Evolutionary conservation across 1,140 invertebrate species (phyloP), one percentile per base, ranked within the genome.

Genomic region (Sitodiplosis mosellana): DNA sequence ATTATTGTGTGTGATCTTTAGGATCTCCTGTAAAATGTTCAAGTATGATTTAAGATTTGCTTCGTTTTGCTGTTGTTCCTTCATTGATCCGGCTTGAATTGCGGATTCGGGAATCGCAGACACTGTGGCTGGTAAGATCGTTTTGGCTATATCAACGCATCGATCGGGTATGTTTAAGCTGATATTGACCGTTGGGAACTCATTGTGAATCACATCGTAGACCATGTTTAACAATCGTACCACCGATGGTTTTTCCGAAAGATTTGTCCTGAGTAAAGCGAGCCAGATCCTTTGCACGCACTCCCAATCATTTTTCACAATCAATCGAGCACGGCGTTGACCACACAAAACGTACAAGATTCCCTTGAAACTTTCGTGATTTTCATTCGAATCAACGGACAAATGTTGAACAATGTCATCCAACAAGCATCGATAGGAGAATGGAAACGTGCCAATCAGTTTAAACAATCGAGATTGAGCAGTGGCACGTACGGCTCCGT

Each of bases 211-310:
- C 0, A 51, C 58, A 7, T 75, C 69, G 7, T 67, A 56, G 22
- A 81, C 57, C 10, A 53, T 60, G 48, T 87, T 81, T 46, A 90
- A 75, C 33, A 92, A 61, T 49, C 68, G 71, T 40, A 87, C 77
- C 33, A 90, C 78, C 10, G 81, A 86, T 2, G 76, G 73, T 60
- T 89, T 87, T 56, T 90, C 86, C 0, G 81, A 85, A 46, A 83
- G 78, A 51, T 78, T 73, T 2, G 82, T 76, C 52, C 73, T 59
- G 0, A 86, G 68, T 5, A 89, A 51, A 2, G 76, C 77, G 2
- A 85, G 80, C 86, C 87, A 91, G 5, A 89, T 57, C 19, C 70
- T 60, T 18, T 64, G 59, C 2, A 90, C 66, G 3, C 79, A 68
- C 2, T 76, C 67, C 87, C 87, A 94, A 60, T 87, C 77, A 48